Evolutionary conservation across 2,797 vertebrate genomes (phyloP), one percentile per base, ranked within the genome.

Genomic region (Phylloscopus collybita): DNA sequence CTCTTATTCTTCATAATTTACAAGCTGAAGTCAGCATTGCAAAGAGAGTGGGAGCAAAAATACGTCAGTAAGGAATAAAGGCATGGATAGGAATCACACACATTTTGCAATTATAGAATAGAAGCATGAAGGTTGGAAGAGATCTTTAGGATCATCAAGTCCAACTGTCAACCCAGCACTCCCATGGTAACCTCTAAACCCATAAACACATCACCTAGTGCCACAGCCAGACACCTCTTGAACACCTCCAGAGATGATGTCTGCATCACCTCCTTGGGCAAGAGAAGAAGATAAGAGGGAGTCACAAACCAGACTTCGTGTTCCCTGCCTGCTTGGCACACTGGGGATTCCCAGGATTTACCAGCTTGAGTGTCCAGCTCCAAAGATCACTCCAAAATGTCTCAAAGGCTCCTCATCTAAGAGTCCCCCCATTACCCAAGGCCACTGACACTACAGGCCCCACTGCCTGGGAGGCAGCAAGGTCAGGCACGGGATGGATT

Each of bases 401-500:
- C 29, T 45, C 5, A 1, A 71, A 49, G 8, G 15, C 4, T 4
- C 20, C 19, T 59, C 19, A 16, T 21, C 34, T 76, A n/a, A 26
- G 32, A 26, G 20, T 16, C 22, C 45, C 12, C 72, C 13, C 34
- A 3, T 17, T 27, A 57, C 21, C 27, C 76, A 42, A 30, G 56
- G 40, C 13, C 1, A 0, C 25, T 17, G 36, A 38, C 2, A 1
- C 34, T 54, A 38, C 17, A 36, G 32, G 30, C 25, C 47, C 40
- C 40, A 12, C 32, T 2, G 1, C 15, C 20, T 14, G 30, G 21
- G 19, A 69, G 51, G 51, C 51, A 56, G 53, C 26, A 13, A 61
- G 40, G 49, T 76, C 38, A 30, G 30, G n/a, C 45, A 19, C 0
- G 0, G 32, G 1, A 10, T 32, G 45, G 6, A 27, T 38, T 23